Percentiles rank a stretch among this genome's conserved stretches.
Conservation (phyloP, 2,113 vertebrate species). For the Sebastes schlegelii region DNA sequence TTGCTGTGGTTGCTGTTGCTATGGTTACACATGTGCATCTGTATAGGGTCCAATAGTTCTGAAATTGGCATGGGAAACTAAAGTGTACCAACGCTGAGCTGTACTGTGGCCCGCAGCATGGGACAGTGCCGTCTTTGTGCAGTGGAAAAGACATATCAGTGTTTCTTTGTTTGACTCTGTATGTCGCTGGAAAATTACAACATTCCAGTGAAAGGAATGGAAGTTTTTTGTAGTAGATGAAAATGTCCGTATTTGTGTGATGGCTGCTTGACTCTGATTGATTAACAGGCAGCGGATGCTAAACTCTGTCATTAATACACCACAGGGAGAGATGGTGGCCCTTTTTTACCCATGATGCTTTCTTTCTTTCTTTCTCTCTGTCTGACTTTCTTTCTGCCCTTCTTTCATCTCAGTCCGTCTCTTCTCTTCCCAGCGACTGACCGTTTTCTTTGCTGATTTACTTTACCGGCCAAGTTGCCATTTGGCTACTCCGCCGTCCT, state of each 20-base stretch:
- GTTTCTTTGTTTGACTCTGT: conserved; percentile 18
- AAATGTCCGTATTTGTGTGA: too few species aligned
- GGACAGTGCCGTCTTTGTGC: conserved; percentile 45
- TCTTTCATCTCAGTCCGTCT: background rate
- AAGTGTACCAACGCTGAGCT: background rate
- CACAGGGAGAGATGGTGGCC: background rate
- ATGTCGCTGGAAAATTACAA: background rate
- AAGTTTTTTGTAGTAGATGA: background rate
- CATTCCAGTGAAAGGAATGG: conserved; percentile 3
- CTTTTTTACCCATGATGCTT: conserved; percentile 18
- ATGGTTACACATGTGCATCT: conserved; percentile 5
- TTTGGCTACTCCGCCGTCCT: background rate
- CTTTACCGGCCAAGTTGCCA: background rate
- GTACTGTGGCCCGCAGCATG: background rate
- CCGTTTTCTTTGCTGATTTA: background rate
- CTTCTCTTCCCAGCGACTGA: background rate
- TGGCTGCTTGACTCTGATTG: background rate
- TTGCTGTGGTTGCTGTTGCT: conserved; percentile 8
- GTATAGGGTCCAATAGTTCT: conserved; percentile 8
- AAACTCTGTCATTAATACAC: background rate
- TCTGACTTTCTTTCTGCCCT: background rate
- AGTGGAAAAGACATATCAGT: conserved; percentile 11
- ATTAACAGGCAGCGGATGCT: background rate
- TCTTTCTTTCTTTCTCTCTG: background rate
- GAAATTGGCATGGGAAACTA: background rate